These are phyloP conservation scores for Rotaria socialis DNA, from an alignment of 2,888 invertebrate species.

Conservation along the genomic window DNA sequence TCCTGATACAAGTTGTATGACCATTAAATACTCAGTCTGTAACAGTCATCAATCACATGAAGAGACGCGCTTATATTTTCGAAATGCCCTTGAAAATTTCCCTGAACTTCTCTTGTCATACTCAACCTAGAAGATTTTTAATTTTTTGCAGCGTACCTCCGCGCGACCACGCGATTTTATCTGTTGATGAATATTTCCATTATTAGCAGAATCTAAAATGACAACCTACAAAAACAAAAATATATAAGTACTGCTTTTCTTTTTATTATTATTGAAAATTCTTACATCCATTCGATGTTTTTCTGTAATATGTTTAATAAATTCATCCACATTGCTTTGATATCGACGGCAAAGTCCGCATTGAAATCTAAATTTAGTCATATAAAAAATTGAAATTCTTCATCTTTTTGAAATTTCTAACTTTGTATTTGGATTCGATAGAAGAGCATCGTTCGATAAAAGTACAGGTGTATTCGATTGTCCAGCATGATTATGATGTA, in stretches of 20 bases:
- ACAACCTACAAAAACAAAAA: not conserved
- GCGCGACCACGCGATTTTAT: slow-evolving; percentile 24
- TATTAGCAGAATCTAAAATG: slow-evolving; percentile 28
- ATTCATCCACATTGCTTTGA: slow-evolving; percentile 38
- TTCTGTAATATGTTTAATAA: slow-evolving; percentile 42
- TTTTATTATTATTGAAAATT: not conserved
- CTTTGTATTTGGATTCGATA: slow-evolving; percentile 43
- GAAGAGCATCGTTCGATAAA: slow-evolving; percentile 36
- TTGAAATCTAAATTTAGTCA: slow-evolving; percentile 35
- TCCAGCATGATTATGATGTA: slow-evolving; percentile 42
- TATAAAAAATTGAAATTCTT: too few relatives aligned
- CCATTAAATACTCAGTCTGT: too few relatives aligned
- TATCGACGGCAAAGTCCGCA: slow-evolving; percentile 42
- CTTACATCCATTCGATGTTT: slow-evolving; percentile 43
- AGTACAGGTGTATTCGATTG: slow-evolving; percentile 37
- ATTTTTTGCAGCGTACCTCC: not conserved
- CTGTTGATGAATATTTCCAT: slow-evolving; percentile 37
- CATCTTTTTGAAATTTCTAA: not conserved
- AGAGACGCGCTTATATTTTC: too few relatives aligned
- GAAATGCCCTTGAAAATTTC: too few relatives aligned
- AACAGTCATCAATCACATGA: too few relatives aligned
- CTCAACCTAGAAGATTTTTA: too few relatives aligned
- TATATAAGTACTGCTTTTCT: not conserved
- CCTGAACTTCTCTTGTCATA: too few relatives aligned
- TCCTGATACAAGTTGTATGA: too few relatives aligned